These are phyloP conservation scores for Pelochelys cantorii DNA, from an alignment of 2,797 vertebrate genomes.

Conservation along the genomic window DNA sequence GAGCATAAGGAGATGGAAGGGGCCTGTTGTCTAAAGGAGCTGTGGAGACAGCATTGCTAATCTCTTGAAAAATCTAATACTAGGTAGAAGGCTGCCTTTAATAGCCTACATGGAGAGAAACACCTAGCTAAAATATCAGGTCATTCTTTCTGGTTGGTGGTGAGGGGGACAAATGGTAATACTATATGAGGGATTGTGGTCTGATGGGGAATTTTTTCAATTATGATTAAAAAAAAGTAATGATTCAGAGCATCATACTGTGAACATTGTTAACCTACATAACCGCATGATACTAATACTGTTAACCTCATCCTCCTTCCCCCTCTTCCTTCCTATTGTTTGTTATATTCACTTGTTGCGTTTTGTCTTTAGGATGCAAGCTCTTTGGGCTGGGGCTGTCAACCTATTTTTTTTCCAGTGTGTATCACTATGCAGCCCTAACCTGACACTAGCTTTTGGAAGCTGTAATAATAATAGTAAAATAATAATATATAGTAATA, in stretches of 20 bases:
- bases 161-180: not conserved
- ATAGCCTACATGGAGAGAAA: not conserved
- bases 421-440: not conserved
- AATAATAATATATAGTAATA: not conserved
- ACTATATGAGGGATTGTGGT: not conserved
- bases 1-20: not conserved
- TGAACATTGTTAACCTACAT: conserved; percentile 56
- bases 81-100: not conserved
- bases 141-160: not conserved
- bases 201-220: not conserved
- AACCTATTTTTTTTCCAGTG: not conserved
- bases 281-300: conserved; percentile 64
- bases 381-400: not conserved
- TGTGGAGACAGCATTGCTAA: not conserved
- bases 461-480: not conserved
- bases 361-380: conserved; percentile 26
- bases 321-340: conserved; percentile 59
- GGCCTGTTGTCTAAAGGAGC: fast-evolving
- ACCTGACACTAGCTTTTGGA: not conserved
- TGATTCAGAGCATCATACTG: conserved; percentile 36
- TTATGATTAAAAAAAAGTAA: conserved; percentile 38
- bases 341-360: conserved; percentile 3
- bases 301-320: conserved; percentile 67
- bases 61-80: too few relatives aligned
- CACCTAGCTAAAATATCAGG: not conserved